phyloP scores from a whole-genome alignment of 2,113 vertebrate genomes.

The Catharus minimus region DNA sequence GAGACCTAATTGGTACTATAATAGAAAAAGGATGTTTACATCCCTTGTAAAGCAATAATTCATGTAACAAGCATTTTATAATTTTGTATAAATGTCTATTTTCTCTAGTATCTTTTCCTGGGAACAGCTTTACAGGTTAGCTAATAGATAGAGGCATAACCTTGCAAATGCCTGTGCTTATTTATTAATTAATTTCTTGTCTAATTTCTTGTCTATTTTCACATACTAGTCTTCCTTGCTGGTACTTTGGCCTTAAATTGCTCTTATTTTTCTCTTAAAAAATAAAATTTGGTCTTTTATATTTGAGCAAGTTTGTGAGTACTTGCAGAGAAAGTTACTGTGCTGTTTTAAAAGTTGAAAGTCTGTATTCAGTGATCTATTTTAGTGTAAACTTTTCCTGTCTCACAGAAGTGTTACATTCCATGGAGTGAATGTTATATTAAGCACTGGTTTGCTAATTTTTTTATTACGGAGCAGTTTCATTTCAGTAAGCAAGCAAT shows the following conservation, averaged over 20 bases:
- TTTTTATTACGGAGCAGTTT: background rate
- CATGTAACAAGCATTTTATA: constrained; percentile 78
- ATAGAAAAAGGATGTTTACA: constrained; percentile 71
- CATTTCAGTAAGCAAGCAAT: background rate
- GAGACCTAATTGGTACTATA: constrained; percentile 70
- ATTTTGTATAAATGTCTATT: constrained; percentile 85
- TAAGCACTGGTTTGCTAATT: background rate
- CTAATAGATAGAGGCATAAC: constrained; percentile 50
- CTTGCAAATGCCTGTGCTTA: constrained; percentile 64
- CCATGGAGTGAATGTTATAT: background rate
- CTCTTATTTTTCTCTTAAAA: constrained; percentile 37
- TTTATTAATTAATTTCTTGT: constrained; percentile 21
- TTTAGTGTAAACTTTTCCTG: background rate
- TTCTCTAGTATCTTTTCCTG: constrained; percentile 78
- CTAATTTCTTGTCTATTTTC: constrained; percentile 14
- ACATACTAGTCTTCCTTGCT: constrained; percentile 61
- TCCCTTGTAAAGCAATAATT: constrained; percentile 79
- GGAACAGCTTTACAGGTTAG: constrained; percentile 67
- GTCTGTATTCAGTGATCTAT: background rate
- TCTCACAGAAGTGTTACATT: background rate
- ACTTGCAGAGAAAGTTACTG: constrained; percentile 28
- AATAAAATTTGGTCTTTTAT: constrained; percentile 37
- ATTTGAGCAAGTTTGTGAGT: constrained; percentile 33
- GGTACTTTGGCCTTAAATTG: constrained; percentile 58
- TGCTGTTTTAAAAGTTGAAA: background rate